These are phyloP conservation scores for Himalopsyche kuldschensis DNA, from an alignment of 2,888 invertebrate species.

Conservation along the genomic window DNA sequence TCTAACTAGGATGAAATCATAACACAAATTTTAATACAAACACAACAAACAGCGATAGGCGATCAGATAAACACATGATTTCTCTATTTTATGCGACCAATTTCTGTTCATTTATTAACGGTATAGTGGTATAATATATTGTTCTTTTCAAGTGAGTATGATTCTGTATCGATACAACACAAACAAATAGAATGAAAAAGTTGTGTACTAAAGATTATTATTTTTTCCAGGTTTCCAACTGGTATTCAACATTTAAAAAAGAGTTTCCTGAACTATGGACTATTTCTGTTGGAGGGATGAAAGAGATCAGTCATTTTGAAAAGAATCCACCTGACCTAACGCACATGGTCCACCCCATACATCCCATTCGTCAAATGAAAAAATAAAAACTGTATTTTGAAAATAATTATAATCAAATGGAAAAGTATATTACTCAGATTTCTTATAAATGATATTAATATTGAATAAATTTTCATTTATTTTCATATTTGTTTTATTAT, in stretches of 20 bases:
- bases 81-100: no score
- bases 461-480: background rate
- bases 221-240: slow-evolving; percentile 55
- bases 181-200: background rate
- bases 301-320: slow-evolving; percentile 67
- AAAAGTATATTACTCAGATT: background rate
- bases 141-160: no score
- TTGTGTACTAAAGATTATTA: background rate
- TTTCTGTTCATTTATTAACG: no score
- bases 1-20: no score
- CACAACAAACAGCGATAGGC: no score
- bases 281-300: slow-evolving; percentile 69
- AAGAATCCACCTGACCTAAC: slow-evolving; percentile 74
- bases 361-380: slow-evolving; percentile 64
- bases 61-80: no score
- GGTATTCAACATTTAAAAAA: slow-evolving; percentile 72
- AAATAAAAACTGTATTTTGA: slow-evolving; percentile 41
- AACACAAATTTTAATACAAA: no score
- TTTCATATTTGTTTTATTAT: background rate
- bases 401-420: background rate
- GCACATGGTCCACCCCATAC: slow-evolving; percentile 71
- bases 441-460: background rate
- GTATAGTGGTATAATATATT: no score
- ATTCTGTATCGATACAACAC: background rate
- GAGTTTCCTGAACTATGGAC: slow-evolving; percentile 71